Evolutionary conservation across 2,888 invertebrate genomes (phyloP), one percentile per base, ranked within the genome.

Genomic region (Sinohyriopsis cumingii): DNA sequence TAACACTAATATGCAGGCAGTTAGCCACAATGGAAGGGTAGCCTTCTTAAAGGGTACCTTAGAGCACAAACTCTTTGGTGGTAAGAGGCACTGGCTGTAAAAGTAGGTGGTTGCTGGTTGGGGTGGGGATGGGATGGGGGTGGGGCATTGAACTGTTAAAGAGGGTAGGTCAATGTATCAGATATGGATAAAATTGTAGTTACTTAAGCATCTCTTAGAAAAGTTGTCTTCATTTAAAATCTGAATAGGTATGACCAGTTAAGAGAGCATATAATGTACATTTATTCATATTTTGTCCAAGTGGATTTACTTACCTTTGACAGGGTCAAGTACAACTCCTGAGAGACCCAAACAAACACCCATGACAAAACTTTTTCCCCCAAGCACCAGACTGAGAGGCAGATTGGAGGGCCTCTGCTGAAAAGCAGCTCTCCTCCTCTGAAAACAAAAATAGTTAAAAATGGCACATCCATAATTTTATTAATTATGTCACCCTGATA

Each of bases 331-430:
- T 20, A 94, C 92, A 3, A 94, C 92, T 0, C 94, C 94, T 1
- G 93, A 93, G 59, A 94, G 91, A 6, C 94, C 93, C 0, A 94
- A 87, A 12, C 93, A 93, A 4, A 94, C 92, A 55, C 94, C 93
- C 72, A 93, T 92, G 55, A 93, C 92, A 84, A 93, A 93, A 2
- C 91, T 91, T 80, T 91, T 91, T 78, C 92, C 92, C 0, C 92
- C 92, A 72, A 89, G 83, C 59, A 89, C 88, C 69, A 91, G 83
- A 18, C 90, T 86, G 68, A 88, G 87, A 5, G 91, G 91, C 6
- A 92, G 83, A 72, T 89, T 87, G 57, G 84, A 83, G 1, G 89
- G 87, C 59, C 87, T 86, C 70, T 88, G 87, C 69, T 90, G 90
- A 77, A 91, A 81, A 55, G 89, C 85, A 55, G 88, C 86, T 56